Conservation (phyloP, 1,140 invertebrate genomes). For the Drosophila murphyi region DNA sequence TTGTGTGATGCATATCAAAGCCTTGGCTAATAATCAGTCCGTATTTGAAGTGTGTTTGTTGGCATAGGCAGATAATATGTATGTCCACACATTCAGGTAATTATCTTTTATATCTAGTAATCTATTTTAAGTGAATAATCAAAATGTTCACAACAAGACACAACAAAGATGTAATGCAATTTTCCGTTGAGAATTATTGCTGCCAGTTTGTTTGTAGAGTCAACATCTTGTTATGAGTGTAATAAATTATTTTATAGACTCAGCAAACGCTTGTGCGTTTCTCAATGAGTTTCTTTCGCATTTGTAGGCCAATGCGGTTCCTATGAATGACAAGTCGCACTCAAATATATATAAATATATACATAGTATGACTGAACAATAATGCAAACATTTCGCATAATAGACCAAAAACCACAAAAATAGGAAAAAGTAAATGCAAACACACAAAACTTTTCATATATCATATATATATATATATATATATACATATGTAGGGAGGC, state of each 20-base stretch:
- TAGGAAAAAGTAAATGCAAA: slow-evolving; percentile 9
- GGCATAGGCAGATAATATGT: not conserved
- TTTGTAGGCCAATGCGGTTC: slow-evolving; percentile 36
- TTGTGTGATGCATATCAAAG: slow-evolving; percentile 19
- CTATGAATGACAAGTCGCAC: slow-evolving; percentile 64
- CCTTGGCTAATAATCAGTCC: slow-evolving; percentile 21
- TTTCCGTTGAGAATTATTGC: too few species aligned
- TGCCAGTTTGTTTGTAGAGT: too few species aligned
- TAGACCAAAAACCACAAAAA: slow-evolving; percentile 39
- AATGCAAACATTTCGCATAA: slow-evolving; percentile 70
- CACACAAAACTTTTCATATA: not conserved
- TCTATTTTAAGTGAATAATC: not conserved
- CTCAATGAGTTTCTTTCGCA: slow-evolving; percentile 25
- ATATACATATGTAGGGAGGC: not conserved
- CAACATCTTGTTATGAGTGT: not conserved
- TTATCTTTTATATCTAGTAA: not conserved
- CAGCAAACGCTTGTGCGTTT: slow-evolving; percentile 16
- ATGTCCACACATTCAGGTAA: slow-evolving; percentile 1
- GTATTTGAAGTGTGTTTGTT: slow-evolving; percentile 1
- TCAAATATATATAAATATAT: slow-evolving; percentile 36
- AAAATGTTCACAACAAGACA: not conserved
- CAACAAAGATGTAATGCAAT: too few species aligned
- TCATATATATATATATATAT: slow-evolving; percentile 59
- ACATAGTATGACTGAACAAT: slow-evolving; percentile 16
- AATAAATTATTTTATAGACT: slow-evolving; percentile 9